A percentile compares a stretch with the other conserved stretches of the same genome.
Evolutionary conservation across 2,113 vertebrate genomes (phyloP).

Genomic region (Ophthalmolycus amberensis): DNA sequence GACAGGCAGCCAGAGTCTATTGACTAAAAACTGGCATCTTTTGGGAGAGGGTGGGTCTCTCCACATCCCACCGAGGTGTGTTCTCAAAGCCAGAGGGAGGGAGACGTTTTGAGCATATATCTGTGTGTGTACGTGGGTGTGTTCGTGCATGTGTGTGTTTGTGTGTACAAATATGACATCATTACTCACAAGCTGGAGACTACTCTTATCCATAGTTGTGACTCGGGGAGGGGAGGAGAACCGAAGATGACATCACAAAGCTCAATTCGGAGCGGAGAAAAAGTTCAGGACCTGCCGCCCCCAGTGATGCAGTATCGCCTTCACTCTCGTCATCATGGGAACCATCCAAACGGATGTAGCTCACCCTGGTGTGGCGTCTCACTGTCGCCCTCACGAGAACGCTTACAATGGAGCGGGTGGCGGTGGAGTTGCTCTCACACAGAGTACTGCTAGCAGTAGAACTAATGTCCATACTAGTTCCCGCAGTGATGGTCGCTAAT

Average conservation of each 20-base stretch:
- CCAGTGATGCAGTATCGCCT: constrained; percentile 65
- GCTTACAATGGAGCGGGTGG: constrained; percentile 75
- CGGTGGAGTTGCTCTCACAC: constrained; percentile 60
- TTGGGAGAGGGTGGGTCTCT: constrained; percentile 57
- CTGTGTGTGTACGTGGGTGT: constrained; percentile 38
- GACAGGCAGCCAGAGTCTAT: constrained; percentile 62
- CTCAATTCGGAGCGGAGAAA: constrained; percentile 84
- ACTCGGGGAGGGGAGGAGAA: constrained; percentile 82
- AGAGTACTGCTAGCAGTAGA: constrained; percentile 47
- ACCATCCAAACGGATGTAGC: constrained; percentile 78
- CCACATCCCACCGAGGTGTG: constrained; percentile 60
- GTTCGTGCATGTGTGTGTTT: constrained; percentile 49
- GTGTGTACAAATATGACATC: constrained; percentile 86
- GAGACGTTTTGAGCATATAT: constrained; percentile 78
- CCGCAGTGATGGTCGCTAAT: constrained; percentile 64
- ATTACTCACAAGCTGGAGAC: constrained; percentile 85
- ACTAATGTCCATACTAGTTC: constrained; percentile 55
- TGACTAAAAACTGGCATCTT: constrained; percentile 65
- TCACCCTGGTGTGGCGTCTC: constrained; percentile 82
- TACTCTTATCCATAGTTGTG: constrained; percentile 83
- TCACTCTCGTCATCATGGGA: constrained; percentile 74
- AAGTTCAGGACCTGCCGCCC: constrained; percentile 74
- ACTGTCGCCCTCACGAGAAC: constrained; percentile 83
- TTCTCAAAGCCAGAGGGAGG: constrained; percentile 82
- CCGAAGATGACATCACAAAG: constrained; percentile 86